Evolutionary conservation across 2,113 vertebrate species (phyloP).

Genomic region (Ibidorhyncha struthersii): DNA sequence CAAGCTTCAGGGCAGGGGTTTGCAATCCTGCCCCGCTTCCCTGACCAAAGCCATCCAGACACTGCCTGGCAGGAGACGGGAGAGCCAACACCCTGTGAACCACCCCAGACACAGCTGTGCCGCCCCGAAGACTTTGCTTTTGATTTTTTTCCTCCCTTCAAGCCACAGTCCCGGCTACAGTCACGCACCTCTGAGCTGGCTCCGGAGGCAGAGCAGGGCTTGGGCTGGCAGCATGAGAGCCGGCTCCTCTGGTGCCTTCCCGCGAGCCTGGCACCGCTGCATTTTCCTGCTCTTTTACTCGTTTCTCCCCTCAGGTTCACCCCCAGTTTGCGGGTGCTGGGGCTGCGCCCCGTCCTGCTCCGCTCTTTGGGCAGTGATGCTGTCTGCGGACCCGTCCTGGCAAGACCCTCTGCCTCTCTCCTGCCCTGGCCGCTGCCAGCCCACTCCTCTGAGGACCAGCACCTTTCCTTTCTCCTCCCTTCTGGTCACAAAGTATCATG

Average conservation of each 20-base stretch:
- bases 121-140: background rate
- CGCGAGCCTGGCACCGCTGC: background rate
- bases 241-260: background rate
- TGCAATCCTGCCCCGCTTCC: background rate
- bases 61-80: background rate
- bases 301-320: background rate
- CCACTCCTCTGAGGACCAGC: background rate
- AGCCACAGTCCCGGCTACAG: background rate
- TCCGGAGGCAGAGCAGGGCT: background rate
- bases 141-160: background rate
- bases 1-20: background rate
- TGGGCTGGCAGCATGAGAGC: background rate
- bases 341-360: background rate
- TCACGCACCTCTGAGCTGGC: background rate
- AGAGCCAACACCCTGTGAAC: background rate
- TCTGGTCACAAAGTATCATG: background rate
- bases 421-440: background rate
- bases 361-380: rapidly evolving
- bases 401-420: background rate
- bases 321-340: background rate
- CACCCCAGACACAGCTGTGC: background rate
- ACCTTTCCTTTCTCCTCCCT: background rate
- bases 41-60: background rate
- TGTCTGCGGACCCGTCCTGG: background rate
- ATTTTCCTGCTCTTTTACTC: background rate